Evolutionary conservation across 2,113 vertebrate genomes (phyloP).

Genomic region (Microtus montanus): DNA sequence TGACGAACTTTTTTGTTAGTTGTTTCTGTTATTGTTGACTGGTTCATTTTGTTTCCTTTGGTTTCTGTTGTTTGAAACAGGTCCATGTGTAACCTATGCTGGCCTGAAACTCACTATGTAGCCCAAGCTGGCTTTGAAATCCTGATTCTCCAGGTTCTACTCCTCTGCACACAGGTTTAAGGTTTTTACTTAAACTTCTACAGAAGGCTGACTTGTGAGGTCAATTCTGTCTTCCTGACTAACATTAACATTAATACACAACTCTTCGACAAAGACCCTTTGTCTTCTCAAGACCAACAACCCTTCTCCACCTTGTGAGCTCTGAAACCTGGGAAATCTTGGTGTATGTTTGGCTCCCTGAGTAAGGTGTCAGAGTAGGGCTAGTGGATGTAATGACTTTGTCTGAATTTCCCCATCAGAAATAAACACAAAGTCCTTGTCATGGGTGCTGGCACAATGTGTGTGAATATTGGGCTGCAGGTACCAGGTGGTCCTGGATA

Average conservation of each 20-base stretch:
- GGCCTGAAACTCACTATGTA: neutral
- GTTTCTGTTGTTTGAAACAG: neutral
- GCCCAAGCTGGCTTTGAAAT: neutral
- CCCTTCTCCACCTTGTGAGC: neutral
- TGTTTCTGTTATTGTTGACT: neutral
- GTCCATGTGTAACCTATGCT: neutral
- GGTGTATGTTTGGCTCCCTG: neutral
- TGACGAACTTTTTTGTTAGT: neutral
- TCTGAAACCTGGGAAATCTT: neutral
- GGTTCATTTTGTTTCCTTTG: neutral
- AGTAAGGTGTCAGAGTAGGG: too few relatives aligned
- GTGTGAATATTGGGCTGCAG: too few relatives aligned
- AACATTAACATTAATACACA: neutral
- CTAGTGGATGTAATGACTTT: neutral
- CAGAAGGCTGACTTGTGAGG: neutral
- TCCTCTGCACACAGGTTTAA: neutral
- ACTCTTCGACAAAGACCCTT: neutral
- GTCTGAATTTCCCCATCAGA: neutral
- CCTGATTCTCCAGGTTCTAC: neutral
- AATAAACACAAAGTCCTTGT: neutral
- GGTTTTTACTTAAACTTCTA: neutral
- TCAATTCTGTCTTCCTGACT: neutral
- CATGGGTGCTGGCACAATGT: accelerated
- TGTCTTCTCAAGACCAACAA: neutral
- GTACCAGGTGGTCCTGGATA: accelerated